Conservation (phyloP, 2,797 vertebrate species). For the Acrossocheilus wenchowensis region DNA sequence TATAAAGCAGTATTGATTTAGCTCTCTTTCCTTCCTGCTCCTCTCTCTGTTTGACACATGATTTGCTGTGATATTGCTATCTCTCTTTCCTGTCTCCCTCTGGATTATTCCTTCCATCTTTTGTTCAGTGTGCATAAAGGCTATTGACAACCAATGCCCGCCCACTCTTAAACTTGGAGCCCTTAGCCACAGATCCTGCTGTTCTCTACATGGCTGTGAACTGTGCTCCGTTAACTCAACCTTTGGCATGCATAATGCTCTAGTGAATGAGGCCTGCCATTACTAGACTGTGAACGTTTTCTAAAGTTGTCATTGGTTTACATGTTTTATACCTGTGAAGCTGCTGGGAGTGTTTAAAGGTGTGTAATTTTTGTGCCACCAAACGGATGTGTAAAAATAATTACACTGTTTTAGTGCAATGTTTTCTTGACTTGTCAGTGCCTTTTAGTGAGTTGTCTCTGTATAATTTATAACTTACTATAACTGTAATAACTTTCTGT, state of each 20-base stretch:
- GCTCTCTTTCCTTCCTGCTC: conserved; percentile 5
- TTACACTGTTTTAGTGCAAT: not conserved
- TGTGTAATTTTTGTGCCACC: not conserved
- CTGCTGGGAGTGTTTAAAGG: not conserved
- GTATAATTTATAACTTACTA: not conserved
- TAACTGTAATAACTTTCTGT: not conserved
- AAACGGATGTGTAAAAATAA: not conserved
- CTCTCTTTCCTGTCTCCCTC: conserved; percentile 30
- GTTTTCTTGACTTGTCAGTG: not conserved
- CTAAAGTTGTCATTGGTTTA: conserved; percentile 4
- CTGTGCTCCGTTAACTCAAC: not conserved
- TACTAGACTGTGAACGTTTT: not conserved
- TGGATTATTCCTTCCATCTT: conserved; percentile 25
- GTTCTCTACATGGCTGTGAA: conserved; percentile 2
- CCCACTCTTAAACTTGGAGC: conserved; percentile 25
- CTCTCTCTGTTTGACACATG: conserved; percentile 13
- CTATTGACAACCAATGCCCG: conserved; percentile 32
- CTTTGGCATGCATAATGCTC: not conserved
- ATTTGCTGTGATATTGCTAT: conserved; percentile 22
- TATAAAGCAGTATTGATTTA: conserved; percentile 46
- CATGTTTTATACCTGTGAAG: not conserved
- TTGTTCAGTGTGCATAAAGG: conserved; percentile 43
- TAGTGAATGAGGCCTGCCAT: not conserved
- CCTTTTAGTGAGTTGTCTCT: not conserved
- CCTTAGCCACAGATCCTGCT: conserved; percentile 12